A percentile compares a stretch with the other conserved stretches of the same genome.
Conservation (phyloP, 2,113 vertebrate species). For the human (Homo sapiens) region DNA sequence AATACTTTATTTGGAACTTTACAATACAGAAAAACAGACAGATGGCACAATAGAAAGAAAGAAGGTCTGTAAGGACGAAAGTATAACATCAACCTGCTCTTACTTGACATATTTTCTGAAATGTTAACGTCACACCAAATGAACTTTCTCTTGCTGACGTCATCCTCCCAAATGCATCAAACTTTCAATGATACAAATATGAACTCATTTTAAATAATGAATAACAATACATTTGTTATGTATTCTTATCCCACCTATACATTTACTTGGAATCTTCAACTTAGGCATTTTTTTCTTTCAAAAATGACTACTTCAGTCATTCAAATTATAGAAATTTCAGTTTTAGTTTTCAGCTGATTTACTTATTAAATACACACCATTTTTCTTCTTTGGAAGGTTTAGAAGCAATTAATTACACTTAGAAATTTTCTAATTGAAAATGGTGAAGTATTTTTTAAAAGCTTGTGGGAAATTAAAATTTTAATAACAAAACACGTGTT, state of each 20-base stretch:
- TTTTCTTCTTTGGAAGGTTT: conserved; percentile 15
- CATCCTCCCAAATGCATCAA: background rate
- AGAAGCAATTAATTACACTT: background rate
- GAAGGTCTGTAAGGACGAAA: background rate
- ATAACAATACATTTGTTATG: too few relatives aligned
- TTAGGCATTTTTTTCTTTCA: background rate
- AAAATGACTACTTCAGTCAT: background rate
- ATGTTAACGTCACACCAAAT: background rate
- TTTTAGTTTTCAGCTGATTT: conserved; percentile 17
- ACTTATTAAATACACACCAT: background rate
- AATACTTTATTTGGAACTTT: background rate
- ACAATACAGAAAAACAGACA: background rate
- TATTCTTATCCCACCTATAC: background rate
- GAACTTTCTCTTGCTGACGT: background rate
- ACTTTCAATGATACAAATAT: conserved; percentile 3
- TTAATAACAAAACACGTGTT: conserved; percentile 14
- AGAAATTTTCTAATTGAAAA: background rate
- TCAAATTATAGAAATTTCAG: background rate
- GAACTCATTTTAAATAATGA: too few relatives aligned
- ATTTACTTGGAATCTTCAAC: background rate
- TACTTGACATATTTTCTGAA: background rate
- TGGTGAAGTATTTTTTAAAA: background rate
- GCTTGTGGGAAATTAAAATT: background rate
- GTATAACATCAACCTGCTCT: background rate
- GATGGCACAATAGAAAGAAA: background rate